Evolutionary conservation across 2,888 invertebrate species (phyloP), one percentile per base, ranked within the genome.

Genomic region (Troglohyphantes excavatus): DNA sequence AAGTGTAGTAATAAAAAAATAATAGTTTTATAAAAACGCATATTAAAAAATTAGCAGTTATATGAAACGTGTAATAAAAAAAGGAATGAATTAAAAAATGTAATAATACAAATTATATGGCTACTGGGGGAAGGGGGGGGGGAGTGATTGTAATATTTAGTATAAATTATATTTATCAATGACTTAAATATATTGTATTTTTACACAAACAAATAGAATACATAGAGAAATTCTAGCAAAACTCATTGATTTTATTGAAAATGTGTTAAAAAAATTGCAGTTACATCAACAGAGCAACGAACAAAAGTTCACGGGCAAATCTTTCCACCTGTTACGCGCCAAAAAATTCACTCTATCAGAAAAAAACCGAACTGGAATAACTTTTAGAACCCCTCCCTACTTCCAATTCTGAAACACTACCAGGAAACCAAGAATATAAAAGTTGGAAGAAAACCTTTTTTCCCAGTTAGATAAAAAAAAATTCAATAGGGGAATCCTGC

Each of bases 251-350:
- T 23, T 13, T 2, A 23, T 65, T 2, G n/a, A 23, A 65, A 65
- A 65, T 13, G 23, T 23, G 6, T 65, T 26, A 19, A 1, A 21
- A 13, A 26, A 26, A 65, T 17, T 65, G 7, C 26, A n/a, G 7
- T 33, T 68, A 17, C 29, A 33, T 29, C n/a, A 23, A 17, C 11
- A 33, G 5, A 19, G n/a, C 39, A n/a, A 23, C 61, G 82, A 88
- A 88, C 88, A 68, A 82, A 82, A 68, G 81, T 21, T 27, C 75
- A 26, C 68, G n/a, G 21, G 72, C 43, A 59, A 84, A 72, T 61
- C 43, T 21, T 33, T n/a, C 19, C 87, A 87, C 87, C 87, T 87
- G 87, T 87, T 87, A 87, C 87, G 33, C 19, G 7, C 29, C 11
- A 17, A 59, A 26, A 59, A 72, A 9, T 21, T 19, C 59, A 17